phyloP scores from a whole-genome alignment of 2,797 vertebrate species.

The Peromyscus attwateri region DNA sequence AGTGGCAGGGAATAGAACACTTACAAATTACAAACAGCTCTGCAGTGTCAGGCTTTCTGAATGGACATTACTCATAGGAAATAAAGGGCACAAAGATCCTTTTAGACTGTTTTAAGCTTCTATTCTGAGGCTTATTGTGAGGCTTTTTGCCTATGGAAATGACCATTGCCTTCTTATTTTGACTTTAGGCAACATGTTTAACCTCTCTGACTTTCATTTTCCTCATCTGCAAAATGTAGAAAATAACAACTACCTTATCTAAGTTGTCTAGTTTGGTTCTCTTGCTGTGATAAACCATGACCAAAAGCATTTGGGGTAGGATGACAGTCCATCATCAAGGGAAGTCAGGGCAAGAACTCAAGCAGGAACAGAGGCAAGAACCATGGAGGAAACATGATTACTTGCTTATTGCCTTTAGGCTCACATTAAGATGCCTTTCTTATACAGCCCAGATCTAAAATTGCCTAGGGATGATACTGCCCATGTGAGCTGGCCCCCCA shows the following conservation, averaged over 20 bases:
- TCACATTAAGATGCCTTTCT: background rate
- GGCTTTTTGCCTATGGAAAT: background rate
- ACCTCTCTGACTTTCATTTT: slow-evolving; percentile 55
- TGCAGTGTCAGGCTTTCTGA: slow-evolving; percentile 35
- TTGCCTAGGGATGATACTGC: background rate
- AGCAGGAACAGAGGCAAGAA: background rate
- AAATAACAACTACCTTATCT: background rate
- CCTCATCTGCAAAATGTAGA: slow-evolving; percentile 41
- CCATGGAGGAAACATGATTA: background rate
- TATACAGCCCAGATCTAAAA: background rate
- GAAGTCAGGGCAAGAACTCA: background rate
- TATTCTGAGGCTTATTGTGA: slow-evolving; percentile 23
- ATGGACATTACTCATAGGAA: background rate
- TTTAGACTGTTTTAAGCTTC: slow-evolving; percentile 36
- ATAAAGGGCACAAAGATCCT: background rate
- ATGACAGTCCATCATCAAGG: background rate
- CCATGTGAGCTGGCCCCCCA: background rate
- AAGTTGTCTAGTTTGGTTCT: background rate
- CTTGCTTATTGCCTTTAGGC: background rate
- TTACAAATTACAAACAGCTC: background rate
- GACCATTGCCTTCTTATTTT: background rate
- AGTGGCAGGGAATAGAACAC: background rate
- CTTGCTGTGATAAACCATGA: background rate
- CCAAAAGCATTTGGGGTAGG: background rate
- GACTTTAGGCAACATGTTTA: slow-evolving; percentile 43